Conservation (phyloP, 2,797 vertebrate species). For the Limnodromus scolopaceus region DNA sequence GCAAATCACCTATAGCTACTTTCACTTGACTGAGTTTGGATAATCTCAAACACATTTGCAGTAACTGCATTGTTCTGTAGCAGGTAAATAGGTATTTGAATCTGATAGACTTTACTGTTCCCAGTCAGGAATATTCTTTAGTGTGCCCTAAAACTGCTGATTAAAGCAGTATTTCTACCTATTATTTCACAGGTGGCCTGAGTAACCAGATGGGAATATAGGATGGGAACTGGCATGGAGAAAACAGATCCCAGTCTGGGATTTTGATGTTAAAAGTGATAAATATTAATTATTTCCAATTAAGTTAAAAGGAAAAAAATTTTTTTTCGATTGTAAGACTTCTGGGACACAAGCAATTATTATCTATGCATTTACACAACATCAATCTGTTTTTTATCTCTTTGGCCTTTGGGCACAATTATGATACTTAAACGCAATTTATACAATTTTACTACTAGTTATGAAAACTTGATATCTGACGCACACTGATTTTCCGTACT, state of each 20-base stretch:
- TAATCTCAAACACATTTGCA: neutral
- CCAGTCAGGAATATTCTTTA: slow-evolving; percentile 6
- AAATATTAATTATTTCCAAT: slow-evolving; percentile 57
- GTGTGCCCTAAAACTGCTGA: slow-evolving; percentile 20
- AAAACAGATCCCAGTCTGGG: slow-evolving; percentile 21
- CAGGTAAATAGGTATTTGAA: slow-evolving; percentile 20
- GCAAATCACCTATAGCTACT: neutral
- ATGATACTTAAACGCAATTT: neutral
- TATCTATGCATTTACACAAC: slow-evolving; percentile 17
- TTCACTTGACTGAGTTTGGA: neutral
- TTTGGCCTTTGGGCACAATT: slow-evolving; percentile 36
- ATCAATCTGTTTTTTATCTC: neutral
- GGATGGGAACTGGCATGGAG: neutral
- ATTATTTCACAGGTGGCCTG: slow-evolving; percentile 38
- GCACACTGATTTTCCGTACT: neutral
- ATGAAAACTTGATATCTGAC: neutral
- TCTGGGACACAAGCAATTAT: neutral
- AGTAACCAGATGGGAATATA: slow-evolving; percentile 5
- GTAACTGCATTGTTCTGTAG: neutral
- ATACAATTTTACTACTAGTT: neutral
- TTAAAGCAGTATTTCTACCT: slow-evolving; percentile 38
- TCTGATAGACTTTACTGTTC: slow-evolving; percentile 1
- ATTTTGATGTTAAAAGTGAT: slow-evolving; percentile 39
- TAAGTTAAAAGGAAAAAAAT: neutral
- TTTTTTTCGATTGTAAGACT: neutral